A percentile compares a stretch with the other conserved stretches of the same genome.
phyloP scores from a whole-genome alignment of 2,888 invertebrate species.

The Euspilapteryx auroguttella region DNA sequence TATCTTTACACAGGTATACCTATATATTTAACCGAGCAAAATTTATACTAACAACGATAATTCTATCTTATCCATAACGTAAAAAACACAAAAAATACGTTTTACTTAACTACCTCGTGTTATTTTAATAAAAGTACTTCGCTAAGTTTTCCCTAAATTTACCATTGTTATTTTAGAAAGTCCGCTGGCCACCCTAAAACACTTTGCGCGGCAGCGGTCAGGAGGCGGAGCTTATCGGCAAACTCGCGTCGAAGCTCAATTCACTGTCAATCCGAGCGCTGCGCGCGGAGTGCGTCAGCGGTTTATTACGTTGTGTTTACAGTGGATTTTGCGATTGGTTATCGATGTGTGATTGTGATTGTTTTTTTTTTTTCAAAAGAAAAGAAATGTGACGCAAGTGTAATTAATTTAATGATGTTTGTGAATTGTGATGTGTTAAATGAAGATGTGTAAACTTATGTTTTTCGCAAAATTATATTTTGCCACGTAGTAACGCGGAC shows the following conservation, averaged over 20 bases:
- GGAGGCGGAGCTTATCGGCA: conserved; percentile 61
- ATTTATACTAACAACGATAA: no score
- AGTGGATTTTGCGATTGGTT: conserved; percentile 54
- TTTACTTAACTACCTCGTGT: no score
- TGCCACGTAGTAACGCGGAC: conserved; percentile 64
- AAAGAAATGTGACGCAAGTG: conserved; percentile 42
- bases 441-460: conserved; percentile 56
- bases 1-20: no score
- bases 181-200: conserved; percentile 42
- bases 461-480: conserved; percentile 59
- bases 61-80: no score
- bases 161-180: no score
- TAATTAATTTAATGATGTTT: conserved; percentile 34
- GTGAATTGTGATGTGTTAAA: conserved; percentile 36
- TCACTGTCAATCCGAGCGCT: conserved; percentile 60
- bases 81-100: no score
- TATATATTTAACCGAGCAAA: no score
- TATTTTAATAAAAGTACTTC: no score
- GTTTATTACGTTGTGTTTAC: conserved; percentile 51
- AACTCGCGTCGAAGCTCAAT: conserved; percentile 57
- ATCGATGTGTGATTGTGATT: conserved; percentile 55
- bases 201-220: conserved; percentile 62
- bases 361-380: conserved; percentile 40
- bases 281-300: conserved; percentile 54
- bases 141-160: no score